Conservation (phyloP, 2,113 vertebrate species). For the Mus pahari region DNA sequence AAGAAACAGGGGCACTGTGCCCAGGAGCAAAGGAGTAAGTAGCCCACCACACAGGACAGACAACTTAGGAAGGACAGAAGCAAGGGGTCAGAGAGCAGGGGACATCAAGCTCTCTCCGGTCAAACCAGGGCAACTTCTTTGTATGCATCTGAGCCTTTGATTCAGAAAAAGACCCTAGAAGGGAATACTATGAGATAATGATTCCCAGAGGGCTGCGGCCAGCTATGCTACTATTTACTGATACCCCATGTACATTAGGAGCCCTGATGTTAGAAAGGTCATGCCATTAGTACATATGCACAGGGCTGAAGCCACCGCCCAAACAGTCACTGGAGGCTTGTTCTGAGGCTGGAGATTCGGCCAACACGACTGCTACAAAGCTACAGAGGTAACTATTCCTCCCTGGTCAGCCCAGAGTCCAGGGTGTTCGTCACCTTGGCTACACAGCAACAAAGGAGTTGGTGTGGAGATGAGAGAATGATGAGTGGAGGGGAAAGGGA, state of each 20-base stretch:
- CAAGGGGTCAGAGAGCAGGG: neutral
- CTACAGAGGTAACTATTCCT: neutral
- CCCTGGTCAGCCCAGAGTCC: neutral
- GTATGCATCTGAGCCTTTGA: neutral
- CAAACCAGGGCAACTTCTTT: constrained; percentile 18
- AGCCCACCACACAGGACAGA: neutral
- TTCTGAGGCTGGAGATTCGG: neutral
- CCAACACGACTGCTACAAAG: fast-evolving
- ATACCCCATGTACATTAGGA: neutral
- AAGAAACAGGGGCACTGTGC: neutral
- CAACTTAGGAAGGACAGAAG: neutral
- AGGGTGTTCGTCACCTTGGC: neutral
- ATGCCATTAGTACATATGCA: neutral
- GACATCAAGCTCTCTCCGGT: constrained; percentile 5
- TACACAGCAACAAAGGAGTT: neutral
- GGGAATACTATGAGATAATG: neutral
- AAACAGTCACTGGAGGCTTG: neutral
- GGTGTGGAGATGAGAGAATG: neutral
- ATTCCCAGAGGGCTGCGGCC: neutral
- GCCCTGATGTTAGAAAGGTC: constrained; percentile 42
- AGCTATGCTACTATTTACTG: neutral
- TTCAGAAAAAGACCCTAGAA: neutral
- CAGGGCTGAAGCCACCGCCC: neutral
- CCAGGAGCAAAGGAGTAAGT: neutral
- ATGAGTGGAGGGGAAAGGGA: neutral